Percentiles rank a stretch among this genome's conserved stretches.
phyloP scores from a whole-genome alignment of 2,888 invertebrate species.

The Orchestes rusci region DNA sequence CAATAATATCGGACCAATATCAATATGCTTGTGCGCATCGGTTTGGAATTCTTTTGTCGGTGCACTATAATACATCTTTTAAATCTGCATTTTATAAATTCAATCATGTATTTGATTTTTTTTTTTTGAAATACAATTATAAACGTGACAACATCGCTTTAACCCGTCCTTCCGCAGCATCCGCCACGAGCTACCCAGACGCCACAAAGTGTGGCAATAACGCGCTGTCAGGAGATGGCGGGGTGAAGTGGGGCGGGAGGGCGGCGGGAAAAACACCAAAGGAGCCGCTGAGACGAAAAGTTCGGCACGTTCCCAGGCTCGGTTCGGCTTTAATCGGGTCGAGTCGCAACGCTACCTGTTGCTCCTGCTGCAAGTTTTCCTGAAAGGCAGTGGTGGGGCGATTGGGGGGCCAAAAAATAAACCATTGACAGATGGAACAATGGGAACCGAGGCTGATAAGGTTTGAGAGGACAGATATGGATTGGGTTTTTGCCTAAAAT shows the following conservation, averaged over 20 bases:
- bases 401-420: no score
- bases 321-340: constrained; percentile 27
- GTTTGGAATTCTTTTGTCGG: no score
- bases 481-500: no score
- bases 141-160: constrained; percentile 16
- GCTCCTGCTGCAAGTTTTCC: constrained; percentile 1
- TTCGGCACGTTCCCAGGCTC: constrained; percentile 38
- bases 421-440: no score
- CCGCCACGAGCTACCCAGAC: constrained; percentile 25
- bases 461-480: no score
- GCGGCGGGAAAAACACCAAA: constrained; percentile 17
- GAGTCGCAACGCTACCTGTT: constrained; percentile 25
- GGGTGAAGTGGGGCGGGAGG: constrained; percentile 8
- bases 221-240: background rate
- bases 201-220: constrained; percentile 1
- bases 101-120: background rate
- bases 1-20: no score
- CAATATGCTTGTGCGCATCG: no score
- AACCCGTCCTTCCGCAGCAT: constrained; percentile 22
- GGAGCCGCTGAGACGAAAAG: constrained; percentile 31
- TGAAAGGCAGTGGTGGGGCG: no score
- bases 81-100: no score
- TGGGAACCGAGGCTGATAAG: no score
- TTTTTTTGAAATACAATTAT: background rate
- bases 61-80: no score